phyloP scores from a whole-genome alignment of 2,113 vertebrate species.

The rabbit (Oryctolagus cuniculus) region mOryCun1.1 NC_091432.1:108198501-108199000 shows the following conservation, averaged over 20 bases:
- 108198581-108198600: not conserved
- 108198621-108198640: not conserved
- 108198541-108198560: not conserved
- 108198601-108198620: not conserved
- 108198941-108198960: slow-evolving; percentile 71
- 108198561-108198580: not conserved
- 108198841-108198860: not conserved
- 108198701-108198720: not conserved
- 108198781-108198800: not conserved
- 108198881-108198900: not conserved
- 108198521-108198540: not conserved
- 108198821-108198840: no score
- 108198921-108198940: slow-evolving; percentile 66
- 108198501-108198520: not conserved
- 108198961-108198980: slow-evolving; percentile 68
- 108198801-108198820: not conserved
- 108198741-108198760: not conserved
- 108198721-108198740: not conserved
- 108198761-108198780: not conserved
- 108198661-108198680: not conserved
- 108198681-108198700: not conserved
- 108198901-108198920: slow-evolving; percentile 47
- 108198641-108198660: not conserved
- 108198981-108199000: slow-evolving; percentile 76
- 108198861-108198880: slow-evolving; percentile 20